Percentiles rank a stretch among this genome's conserved stretches.
These are phyloP conservation scores for Papilio polyxenes DNA, from an alignment of 1,140 invertebrate species.

Conservation along the genomic window DNA sequence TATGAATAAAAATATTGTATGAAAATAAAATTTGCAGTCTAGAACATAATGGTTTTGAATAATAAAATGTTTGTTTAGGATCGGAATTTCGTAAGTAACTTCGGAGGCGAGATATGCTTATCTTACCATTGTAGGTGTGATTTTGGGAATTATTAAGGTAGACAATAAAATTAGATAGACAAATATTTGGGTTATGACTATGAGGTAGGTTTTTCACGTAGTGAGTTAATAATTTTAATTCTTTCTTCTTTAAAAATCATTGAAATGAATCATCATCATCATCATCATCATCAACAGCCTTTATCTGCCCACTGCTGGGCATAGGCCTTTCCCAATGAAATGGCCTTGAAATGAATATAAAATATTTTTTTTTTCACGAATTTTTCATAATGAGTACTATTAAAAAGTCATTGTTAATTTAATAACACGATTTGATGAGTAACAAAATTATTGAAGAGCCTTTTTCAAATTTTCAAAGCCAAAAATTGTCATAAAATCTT, in stretches of 20 bases:
- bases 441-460: no score
- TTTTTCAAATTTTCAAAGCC: no score
- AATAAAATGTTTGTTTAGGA: constrained; percentile 36
- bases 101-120: constrained; percentile 25
- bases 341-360: no score
- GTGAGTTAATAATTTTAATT: neutral
- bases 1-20: constrained; percentile 14
- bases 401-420: no score
- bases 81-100: constrained; percentile 35
- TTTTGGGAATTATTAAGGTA: constrained; percentile 8
- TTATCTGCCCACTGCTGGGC: no score
- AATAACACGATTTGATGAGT: no score
- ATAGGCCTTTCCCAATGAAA: no score
- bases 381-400: no score
- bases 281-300: no score
- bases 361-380: no score
- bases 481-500: no score
- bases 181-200: constrained; percentile 14
- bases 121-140: constrained; percentile 36
- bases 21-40: constrained; percentile 34
- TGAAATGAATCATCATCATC: no score
- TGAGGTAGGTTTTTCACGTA: neutral
- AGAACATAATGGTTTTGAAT: constrained; percentile 32
- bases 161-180: constrained; percentile 20
- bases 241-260: neutral